Conservation (phyloP, 1,140 invertebrate genomes). For the Magallana gigas region DNA sequence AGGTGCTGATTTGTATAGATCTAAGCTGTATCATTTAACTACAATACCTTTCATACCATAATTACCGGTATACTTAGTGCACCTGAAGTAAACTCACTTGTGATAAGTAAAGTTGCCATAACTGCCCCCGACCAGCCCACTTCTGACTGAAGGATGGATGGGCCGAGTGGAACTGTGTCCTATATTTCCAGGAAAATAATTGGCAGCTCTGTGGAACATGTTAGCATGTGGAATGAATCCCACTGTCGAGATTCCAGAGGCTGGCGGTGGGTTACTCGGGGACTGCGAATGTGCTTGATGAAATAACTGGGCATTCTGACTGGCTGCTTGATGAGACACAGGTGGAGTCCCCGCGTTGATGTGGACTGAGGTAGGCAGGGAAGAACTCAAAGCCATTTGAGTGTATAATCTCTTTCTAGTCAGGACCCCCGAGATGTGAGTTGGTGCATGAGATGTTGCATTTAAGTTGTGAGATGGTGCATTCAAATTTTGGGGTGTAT, state of each 20-base stretch:
- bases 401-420: conserved; percentile 2
- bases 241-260: background rate
- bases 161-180: background rate
- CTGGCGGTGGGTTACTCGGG: background rate
- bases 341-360: background rate
- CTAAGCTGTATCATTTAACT: too few species aligned
- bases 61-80: too few species aligned
- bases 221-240: background rate
- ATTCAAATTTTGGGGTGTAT: too few species aligned
- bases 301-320: background rate
- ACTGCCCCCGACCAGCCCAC: background rate
- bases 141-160: background rate
- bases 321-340: background rate
- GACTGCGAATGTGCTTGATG: background rate
- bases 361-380: conserved; percentile 8
- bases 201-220: background rate
- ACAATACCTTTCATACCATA: too few species aligned
- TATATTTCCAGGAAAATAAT: conserved; percentile 2
- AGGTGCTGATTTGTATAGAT: too few species aligned
- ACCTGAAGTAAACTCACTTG: background rate
- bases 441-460: too few species aligned
- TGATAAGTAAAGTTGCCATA: background rate
- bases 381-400: background rate
- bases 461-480: too few species aligned
- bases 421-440: background rate